Evolutionary conservation across 2,888 invertebrate species (phyloP), one percentile per base, ranked within the genome.

Genomic region (Rhabditoides inermis): DNA sequence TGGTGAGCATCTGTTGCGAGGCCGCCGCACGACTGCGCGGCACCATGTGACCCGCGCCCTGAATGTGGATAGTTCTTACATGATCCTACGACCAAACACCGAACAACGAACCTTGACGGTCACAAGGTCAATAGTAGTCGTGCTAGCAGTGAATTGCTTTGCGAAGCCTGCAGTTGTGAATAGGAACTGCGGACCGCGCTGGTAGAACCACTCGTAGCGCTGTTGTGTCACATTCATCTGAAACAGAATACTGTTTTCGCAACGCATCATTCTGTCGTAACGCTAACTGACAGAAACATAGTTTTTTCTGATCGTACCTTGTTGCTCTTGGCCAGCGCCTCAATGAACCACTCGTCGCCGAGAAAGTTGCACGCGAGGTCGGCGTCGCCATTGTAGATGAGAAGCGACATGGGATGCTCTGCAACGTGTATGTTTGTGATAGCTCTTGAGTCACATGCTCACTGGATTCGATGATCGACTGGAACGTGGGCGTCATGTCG

Each of bases 351-450:
- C 49, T 69, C 67, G 35, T 69, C 70, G 41, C 72, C 72, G 45
- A 68, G 48, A 45, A 62, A 71, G 42, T 72, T 64, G 51, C 68
- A 68, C 23, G 68, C 68, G 49, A 68, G 57, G 45, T 73, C 72
- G 28, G 60, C 66, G 44, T 68, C 69, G 53, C 72, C 72, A 58
- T 72, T 72, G 55, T 65, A 72, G 44, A 72, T 61, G 12, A 72
- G 55, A 51, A 65, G 47, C 15, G 56, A 56, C 5, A 71, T 51
- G 30, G 61, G 53, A 48, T 60, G 56, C 5, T 37, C 49, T 52
- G 47, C 15, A 45, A 5, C 10, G 2, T 27, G 36, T 32, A n/a
- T n/a, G n/a, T n/a, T n/a, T n/a, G n/a, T n/a, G n/a, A n/a, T n/a
- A n/a, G n/a, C n/a, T n/a, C n/a, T n/a, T n/a, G n/a, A n/a, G n/a